Evolutionary conservation across 2,888 invertebrate genomes (phyloP).

Genomic region (Rhogogaster chlorosoma): DNA sequence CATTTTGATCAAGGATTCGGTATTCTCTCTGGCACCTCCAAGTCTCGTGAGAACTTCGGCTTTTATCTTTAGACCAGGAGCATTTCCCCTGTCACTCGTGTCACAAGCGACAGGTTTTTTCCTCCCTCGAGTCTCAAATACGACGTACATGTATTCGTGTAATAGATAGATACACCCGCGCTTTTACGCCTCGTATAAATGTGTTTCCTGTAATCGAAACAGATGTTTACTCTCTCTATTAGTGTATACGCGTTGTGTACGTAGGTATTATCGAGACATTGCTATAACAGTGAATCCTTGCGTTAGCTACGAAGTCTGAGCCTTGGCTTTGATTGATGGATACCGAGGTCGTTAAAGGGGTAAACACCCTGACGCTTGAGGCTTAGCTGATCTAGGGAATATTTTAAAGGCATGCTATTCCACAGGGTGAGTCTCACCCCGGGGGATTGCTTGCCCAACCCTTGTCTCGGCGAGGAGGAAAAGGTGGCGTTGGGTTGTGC

Average conservation of each 20-base stretch:
- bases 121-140: neutral
- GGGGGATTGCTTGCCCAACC: neutral
- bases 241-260: neutral
- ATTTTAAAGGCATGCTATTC: constrained; percentile 33
- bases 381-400: constrained; percentile 19
- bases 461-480: neutral
- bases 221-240: constrained; percentile 21
- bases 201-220: constrained; percentile 39
- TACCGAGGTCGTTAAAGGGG: constrained; percentile 39
- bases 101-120: constrained; percentile 1
- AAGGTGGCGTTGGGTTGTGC: neutral
- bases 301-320: constrained; percentile 27
- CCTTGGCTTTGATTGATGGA: constrained; percentile 48
- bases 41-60: neutral
- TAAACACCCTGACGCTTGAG: constrained; percentile 34
- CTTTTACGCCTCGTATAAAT: neutral
- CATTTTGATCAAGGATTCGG: constrained; percentile 22
- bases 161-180: neutral
- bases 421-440: neutral
- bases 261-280: neutral
- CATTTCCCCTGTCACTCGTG: neutral
- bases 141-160: neutral
- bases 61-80: neutral
- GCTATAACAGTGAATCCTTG: constrained; percentile 29
- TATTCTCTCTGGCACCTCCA: neutral